Evolutionary conservation across 2,113 vertebrate genomes (phyloP).

Genomic region (Rhizomys pruinosus): DNA sequence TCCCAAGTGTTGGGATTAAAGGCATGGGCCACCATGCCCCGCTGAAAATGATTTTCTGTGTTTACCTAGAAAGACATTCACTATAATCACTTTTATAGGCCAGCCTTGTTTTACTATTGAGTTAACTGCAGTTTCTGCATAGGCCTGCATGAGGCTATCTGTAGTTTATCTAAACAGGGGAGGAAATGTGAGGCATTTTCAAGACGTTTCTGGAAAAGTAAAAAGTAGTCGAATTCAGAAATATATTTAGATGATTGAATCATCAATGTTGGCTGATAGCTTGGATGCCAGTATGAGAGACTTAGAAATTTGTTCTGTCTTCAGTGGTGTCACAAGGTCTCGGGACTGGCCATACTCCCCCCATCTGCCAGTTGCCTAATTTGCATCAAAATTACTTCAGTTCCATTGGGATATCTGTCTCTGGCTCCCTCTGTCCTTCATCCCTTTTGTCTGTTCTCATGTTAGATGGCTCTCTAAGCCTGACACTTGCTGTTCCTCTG

Average conservation of each 20-base stretch:
- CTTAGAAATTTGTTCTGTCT: not conserved
- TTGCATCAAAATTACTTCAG: not conserved
- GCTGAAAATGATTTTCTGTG: not conserved
- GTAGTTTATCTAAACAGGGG: not conserved
- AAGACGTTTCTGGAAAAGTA: slow-evolving; percentile 8
- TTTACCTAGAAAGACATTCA: not conserved
- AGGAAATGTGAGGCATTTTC: not conserved
- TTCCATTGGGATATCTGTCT: not conserved
- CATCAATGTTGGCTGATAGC: not conserved
- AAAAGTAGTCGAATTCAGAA: not conserved
- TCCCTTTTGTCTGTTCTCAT: not conserved
- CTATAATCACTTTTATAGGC: not conserved
- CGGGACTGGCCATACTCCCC: not conserved
- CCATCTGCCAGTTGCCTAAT: not conserved
- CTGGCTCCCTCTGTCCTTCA: not conserved
- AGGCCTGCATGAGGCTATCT: not conserved
- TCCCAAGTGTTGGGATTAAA: no score
- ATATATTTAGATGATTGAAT: not conserved
- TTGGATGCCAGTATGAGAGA: not conserved
- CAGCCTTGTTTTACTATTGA: slow-evolving; percentile 4
- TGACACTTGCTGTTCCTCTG: not conserved
- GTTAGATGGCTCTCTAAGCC: not conserved
- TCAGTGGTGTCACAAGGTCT: not conserved
- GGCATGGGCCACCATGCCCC: no score
- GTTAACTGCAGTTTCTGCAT: not conserved